Conservation (phyloP, 1,140 invertebrate genomes). For the Heliconius nattereri region DNA sequence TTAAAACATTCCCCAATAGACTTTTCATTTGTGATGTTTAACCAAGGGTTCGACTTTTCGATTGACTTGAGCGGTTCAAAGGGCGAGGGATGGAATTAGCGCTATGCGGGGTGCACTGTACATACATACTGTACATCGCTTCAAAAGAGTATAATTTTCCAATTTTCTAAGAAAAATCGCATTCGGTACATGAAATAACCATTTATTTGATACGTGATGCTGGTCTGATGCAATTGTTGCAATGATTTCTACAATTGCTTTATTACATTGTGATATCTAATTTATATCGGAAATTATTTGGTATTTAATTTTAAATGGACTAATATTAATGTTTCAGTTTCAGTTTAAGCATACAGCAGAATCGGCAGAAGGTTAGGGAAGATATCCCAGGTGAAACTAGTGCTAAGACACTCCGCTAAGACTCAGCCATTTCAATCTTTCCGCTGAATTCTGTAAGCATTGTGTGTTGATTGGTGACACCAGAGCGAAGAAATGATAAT, state of each 20-base stretch:
- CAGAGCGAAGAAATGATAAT: no score
- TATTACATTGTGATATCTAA: background rate
- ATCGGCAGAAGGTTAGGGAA: no score
- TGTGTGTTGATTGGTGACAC: no score
- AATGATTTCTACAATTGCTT: background rate
- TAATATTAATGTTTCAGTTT: background rate
- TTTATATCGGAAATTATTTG: background rate
- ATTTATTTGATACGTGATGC: slow-evolving; percentile 32
- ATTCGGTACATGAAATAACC: slow-evolving; percentile 43
- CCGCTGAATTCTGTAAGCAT: no score
- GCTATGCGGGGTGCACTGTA: slow-evolving; percentile 65
- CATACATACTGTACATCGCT: no score
- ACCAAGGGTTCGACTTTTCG: slow-evolving; percentile 76
- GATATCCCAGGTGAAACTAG: no score
- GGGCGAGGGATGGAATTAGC: slow-evolving; percentile 73
- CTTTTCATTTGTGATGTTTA: slow-evolving; percentile 79
- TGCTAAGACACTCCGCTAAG: no score
- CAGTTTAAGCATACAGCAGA: no score
- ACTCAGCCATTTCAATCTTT: no score
- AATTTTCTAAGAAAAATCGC: slow-evolving; percentile 65
- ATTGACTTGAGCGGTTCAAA: slow-evolving; percentile 78
- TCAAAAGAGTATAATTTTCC: slow-evolving; percentile 69
- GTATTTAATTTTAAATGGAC: background rate
- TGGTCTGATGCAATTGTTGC: slow-evolving; percentile 1
- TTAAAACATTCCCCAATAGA: slow-evolving; percentile 73